These are phyloP conservation scores for Caenorhabditis remanei DNA, from an alignment of 1,140 invertebrate genomes.

Conservation along the genomic window DNA sequence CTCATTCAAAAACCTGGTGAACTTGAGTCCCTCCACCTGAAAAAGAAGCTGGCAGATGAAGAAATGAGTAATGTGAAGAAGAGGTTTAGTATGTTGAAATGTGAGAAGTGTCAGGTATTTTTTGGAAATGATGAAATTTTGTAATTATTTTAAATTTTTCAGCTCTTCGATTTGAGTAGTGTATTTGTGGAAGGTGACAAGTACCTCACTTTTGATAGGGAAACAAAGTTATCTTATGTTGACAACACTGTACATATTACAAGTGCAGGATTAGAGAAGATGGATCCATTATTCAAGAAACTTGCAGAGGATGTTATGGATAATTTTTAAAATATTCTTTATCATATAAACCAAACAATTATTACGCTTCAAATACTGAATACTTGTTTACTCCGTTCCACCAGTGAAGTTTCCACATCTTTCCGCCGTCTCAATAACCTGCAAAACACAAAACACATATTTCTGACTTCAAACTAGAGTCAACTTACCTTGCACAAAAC, in stretches of 20 bases:
- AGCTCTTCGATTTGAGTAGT: conserved; percentile 12
- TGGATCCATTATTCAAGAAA: not conserved
- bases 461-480: not conserved
- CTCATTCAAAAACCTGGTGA: not conserved
- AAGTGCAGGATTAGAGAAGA: not conserved
- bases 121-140: not conserved
- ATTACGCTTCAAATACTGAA: not conserved
- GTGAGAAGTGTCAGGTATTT: not conserved
- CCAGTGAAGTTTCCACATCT: not conserved
- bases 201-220: not conserved
- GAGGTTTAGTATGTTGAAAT: not conserved
- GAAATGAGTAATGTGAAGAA: not conserved
- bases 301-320: not conserved
- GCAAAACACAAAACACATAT: not conserved
- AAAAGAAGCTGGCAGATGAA: not conserved
- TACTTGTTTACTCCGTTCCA: conserved; percentile 1
- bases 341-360: too few relatives aligned
- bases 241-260: not conserved
- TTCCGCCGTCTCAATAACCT: not conserved
- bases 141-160: not conserved
- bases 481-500: not conserved
- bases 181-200: conserved; percentile 4
- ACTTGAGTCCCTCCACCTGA: not conserved
- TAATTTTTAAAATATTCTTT: not conserved
- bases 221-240: not conserved